These are phyloP conservation scores for Dromococcyx pavoninus DNA, from an alignment of 2,797 vertebrate genomes.

Conservation along the genomic window DNA sequence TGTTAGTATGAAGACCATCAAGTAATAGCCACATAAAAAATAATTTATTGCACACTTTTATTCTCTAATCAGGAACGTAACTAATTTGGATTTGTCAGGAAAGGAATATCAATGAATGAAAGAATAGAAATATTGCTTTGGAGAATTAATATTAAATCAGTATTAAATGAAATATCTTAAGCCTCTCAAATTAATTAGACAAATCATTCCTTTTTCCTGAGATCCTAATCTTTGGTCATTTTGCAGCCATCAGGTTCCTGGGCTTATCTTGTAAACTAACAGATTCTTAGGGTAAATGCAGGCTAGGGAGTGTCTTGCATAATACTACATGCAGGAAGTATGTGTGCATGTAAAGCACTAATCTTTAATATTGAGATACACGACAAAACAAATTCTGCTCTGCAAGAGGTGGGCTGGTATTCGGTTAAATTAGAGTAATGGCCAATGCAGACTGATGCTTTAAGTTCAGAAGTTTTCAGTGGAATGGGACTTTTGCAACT, in stretches of 20 bases:
- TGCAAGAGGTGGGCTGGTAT: not conserved
- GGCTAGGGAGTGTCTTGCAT: not conserved
- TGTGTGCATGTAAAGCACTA: not conserved
- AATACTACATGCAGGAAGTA: not conserved
- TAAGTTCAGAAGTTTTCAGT: not conserved
- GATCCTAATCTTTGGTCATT: not conserved
- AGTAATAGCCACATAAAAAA: conserved; percentile 45
- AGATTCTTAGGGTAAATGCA: not conserved
- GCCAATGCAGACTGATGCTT: not conserved
- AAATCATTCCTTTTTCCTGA: not conserved
- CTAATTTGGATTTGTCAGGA: not conserved
- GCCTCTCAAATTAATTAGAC: not conserved
- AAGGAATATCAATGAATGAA: conserved; percentile 16
- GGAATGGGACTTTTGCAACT: not conserved
- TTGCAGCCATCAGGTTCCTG: not conserved
- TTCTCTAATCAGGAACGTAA: conserved; percentile 58
- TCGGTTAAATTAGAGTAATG: not conserved
- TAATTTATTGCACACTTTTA: conserved; percentile 41
- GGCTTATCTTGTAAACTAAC: not conserved
- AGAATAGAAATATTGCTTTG: not conserved
- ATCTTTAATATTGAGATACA: not conserved
- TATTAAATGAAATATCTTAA: conserved; percentile 3
- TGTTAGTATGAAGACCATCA: conserved; percentile 45
- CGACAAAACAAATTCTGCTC: not conserved
- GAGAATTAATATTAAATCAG: not conserved